Evolutionary conservation across 2,797 vertebrate genomes (phyloP).

Genomic region (Chrosomus eos): DNA sequence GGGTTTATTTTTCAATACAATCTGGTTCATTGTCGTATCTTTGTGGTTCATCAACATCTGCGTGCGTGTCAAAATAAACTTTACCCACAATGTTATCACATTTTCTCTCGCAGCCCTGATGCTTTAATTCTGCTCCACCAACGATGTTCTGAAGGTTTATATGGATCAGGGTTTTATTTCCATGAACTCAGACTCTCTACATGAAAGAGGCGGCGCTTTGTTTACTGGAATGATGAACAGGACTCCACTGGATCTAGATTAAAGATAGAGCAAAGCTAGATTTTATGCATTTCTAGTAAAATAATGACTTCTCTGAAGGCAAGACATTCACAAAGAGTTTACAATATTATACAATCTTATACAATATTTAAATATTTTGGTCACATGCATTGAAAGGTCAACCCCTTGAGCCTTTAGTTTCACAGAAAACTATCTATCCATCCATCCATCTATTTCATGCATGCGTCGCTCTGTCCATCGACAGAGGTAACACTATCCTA

Average conservation of each 20-base stretch:
- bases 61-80: neutral
- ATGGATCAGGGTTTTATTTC: neutral
- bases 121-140: constrained; percentile 20
- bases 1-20: neutral
- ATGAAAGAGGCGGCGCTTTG: neutral
- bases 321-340: no score
- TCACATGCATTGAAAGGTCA: neutral
- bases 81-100: neutral
- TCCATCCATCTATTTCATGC: neutral
- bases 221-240: constrained; percentile 4
- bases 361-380: neutral
- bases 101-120: neutral
- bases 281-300: neutral
- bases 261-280: neutral
- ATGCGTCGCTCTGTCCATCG: neutral
- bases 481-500: neutral
- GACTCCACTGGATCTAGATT: constrained; percentile 9
- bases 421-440: neutral
- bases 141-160: neutral
- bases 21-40: neutral
- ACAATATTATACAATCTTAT: no score
- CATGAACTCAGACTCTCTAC: neutral
- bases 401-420: neutral
- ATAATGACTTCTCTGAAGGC: neutral
- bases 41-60: neutral